Evolutionary conservation across 2,113 vertebrate species (phyloP), one percentile per base, ranked within the genome.

Genomic region (Cyphotilapia sp.): DNA sequence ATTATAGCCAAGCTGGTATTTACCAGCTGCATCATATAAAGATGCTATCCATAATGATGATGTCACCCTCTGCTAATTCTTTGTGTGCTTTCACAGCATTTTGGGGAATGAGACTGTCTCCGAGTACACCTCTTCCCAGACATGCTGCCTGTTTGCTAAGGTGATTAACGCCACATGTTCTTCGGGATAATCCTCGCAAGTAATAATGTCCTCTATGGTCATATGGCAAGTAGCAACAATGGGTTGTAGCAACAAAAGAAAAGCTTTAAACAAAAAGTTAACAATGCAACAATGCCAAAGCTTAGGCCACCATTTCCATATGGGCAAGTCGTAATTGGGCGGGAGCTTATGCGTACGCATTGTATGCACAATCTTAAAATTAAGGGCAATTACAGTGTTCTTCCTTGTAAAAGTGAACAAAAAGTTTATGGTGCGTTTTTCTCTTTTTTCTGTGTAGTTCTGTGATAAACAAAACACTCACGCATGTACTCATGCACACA

Each of bases 11-110:
- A 45, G 71, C 29, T 47, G 87, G 71, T 80, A 85, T 89, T 89
- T 80, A 87, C 35, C 86, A 89, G 85, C 53, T 53, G 31, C 42
- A 8, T 29, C 82, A 16, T 4, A 87, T 80, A 84, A 86, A 91
- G 80, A 92, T 33, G 82, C 76, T 71, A 33, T 91, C 80, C 87
- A 42, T 89, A 82, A 92, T 59, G 40, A 89, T 92, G 91, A 93
- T 92, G 91, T 91, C 95, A 93, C 90, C 82, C 54, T 63, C 53
- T 4, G 88, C 81, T 95, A 95, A 95, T 94, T 84, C 94, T 92
- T 54, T 49, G 38, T 49, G 14, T 91, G 94, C 93, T 45, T 90
- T 33, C 5, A 45, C 89, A 86, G 93, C 87, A 6, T 89, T 87
- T 93, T 92, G 38, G 47, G 24, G 57, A 59, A 33, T 57, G 40